Percentiles rank a stretch among this genome's conserved stretches.
Conservation (phyloP, 35 echinoderm and acorn worm genomes). For the Strongylocentrotus purpuratus region DNA sequence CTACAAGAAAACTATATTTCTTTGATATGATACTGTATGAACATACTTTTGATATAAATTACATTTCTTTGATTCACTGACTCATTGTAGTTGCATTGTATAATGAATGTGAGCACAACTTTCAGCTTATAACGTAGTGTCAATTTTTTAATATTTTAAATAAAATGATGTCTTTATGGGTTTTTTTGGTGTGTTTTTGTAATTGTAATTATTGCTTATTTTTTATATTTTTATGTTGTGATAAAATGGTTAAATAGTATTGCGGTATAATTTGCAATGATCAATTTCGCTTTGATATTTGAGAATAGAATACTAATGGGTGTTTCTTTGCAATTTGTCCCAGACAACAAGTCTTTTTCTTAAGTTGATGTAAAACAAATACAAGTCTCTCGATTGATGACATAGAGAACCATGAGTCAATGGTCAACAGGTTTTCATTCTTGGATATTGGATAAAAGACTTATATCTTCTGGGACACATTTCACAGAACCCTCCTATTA, state of each 20-base stretch:
- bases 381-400: too few relatives aligned
- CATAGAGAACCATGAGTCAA: too few relatives aligned
- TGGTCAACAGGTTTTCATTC: too few relatives aligned
- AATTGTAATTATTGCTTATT: too few relatives aligned
- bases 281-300: neutral
- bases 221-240: neutral
- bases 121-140: neutral
- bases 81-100: neutral
- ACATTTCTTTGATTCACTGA: neutral
- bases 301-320: neutral
- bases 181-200: neutral
- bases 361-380: too few relatives aligned
- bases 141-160: neutral
- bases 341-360: too few relatives aligned
- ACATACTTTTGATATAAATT: too few relatives aligned
- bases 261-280: neutral
- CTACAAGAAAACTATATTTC: too few relatives aligned
- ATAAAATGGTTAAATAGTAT: neutral
- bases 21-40: too few relatives aligned
- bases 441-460: too few relatives aligned
- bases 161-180: neutral
- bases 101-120: neutral
- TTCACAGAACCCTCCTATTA: too few relatives aligned
- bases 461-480: too few relatives aligned
- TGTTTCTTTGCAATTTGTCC: neutral